Evolutionary conservation across 2,797 vertebrate species (phyloP).

Genomic region (Brotula barbata): DNA sequence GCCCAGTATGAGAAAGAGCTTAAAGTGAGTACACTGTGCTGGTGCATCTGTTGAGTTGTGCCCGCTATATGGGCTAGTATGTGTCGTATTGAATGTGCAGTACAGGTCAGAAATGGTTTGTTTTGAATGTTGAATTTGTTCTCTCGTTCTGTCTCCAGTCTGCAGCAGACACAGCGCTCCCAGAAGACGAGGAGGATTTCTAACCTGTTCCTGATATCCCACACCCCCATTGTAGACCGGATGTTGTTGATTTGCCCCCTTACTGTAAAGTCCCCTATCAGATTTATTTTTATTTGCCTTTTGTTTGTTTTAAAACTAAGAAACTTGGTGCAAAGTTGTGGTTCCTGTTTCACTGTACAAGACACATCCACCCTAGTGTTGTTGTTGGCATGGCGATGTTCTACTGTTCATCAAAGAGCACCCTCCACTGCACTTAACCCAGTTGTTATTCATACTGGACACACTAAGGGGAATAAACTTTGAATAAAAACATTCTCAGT

Average conservation of each 20-base stretch:
- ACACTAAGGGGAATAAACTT: conserved; percentile 74
- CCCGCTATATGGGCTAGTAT: not conserved
- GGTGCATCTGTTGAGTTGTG: not conserved
- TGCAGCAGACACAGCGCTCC: conserved; percentile 84
- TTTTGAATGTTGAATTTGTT: not conserved
- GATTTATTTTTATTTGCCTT: conserved; percentile 79
- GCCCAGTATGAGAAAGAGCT: conserved; percentile 83
- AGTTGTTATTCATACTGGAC: conserved; percentile 76
- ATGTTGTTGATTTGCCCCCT: conserved; percentile 71
- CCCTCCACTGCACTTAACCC: conserved; percentile 69
- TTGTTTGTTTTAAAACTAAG: conserved; percentile 77
- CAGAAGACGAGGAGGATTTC: conserved; percentile 87
- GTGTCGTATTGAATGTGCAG: not conserved
- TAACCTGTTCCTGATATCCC: conserved; percentile 75
- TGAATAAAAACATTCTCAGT: conserved; percentile 85
- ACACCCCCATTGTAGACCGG: conserved; percentile 53
- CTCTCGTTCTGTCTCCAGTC: conserved; percentile 57
- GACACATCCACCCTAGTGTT: conserved; percentile 72
- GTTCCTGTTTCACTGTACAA: conserved; percentile 79
- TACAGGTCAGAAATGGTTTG: too few relatives aligned
- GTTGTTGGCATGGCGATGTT: conserved; percentile 68
- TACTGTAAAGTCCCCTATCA: conserved; percentile 81
- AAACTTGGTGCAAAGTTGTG: conserved; percentile 70
- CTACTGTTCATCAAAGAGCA: conserved; percentile 68
- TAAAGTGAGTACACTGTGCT: conserved; percentile 70